These are phyloP conservation scores for Hydriomena furcata DNA, from an alignment of 2,888 invertebrate species.

Conservation along the genomic window DNA sequence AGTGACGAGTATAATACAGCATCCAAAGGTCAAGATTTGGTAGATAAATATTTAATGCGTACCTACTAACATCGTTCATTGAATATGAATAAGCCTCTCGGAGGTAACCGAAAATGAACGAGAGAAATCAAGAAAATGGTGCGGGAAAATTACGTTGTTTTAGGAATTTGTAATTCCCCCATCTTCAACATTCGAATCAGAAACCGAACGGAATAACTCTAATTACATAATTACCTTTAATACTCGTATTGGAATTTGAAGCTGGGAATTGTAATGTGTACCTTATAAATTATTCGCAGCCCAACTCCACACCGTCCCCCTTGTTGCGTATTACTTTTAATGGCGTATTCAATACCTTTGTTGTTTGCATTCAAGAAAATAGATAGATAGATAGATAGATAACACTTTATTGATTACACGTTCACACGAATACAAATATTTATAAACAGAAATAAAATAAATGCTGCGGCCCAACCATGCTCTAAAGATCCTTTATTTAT, in stretches of 20 bases:
- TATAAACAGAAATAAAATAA: too few species aligned
- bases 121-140: not conserved
- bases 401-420: too few species aligned
- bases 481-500: slow-evolving; percentile 1
- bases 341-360: slow-evolving; percentile 34
- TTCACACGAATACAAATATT: too few species aligned
- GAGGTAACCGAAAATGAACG: not conserved
- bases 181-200: slow-evolving; percentile 9
- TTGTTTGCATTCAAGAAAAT: slow-evolving; percentile 15
- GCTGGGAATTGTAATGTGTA: slow-evolving; percentile 54
- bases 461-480: slow-evolving; percentile 1
- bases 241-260: slow-evolving; percentile 32
- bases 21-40: slow-evolving; percentile 8
- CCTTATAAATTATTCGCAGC: slow-evolving; percentile 70
- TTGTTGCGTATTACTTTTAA: slow-evolving; percentile 62
- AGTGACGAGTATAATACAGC: not conserved
- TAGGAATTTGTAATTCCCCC: slow-evolving; percentile 7
- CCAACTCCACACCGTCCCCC: slow-evolving; percentile 56
- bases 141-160: not conserved
- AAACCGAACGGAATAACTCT: slow-evolving; percentile 19
- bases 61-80: not conserved
- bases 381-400: too few species aligned
- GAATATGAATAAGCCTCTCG: slow-evolving; percentile 5
- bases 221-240: slow-evolving; percentile 29
- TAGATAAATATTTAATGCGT: slow-evolving; percentile 11